Evolutionary conservation across 2,113 vertebrate genomes (phyloP).

Genomic region (Scolopax mira): DNA sequence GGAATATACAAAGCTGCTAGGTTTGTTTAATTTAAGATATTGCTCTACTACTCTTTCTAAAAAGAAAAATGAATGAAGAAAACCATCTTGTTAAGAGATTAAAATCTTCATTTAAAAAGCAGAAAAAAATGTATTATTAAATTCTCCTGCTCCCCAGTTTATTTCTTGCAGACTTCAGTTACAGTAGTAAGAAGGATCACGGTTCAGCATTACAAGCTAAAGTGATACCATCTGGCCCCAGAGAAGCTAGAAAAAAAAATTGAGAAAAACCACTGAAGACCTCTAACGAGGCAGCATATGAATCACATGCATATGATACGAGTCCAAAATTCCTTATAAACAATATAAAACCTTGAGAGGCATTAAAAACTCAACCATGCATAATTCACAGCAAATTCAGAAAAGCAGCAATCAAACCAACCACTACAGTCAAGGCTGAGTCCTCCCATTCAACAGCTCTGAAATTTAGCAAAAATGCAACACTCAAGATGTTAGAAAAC

Average conservation of each 20-base stretch:
- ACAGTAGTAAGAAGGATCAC: neutral
- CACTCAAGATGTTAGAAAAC: neutral
- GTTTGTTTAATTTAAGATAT: neutral
- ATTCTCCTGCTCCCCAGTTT: neutral
- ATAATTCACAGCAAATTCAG: neutral
- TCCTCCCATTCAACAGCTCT: neutral
- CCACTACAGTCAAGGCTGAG: neutral
- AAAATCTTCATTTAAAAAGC: neutral
- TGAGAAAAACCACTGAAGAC: neutral
- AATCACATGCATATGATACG: rapidly evolving
- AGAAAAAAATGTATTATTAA: neutral
- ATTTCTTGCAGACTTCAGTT: neutral
- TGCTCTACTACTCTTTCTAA: neutral
- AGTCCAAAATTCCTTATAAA: neutral
- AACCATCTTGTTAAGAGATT: neutral
- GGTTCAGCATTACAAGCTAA: neutral
- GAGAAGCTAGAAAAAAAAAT: neutral
- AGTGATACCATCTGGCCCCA: neutral
- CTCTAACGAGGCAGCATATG: neutral
- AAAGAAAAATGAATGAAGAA: neutral
- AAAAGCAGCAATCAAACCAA: neutral
- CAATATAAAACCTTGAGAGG: neutral
- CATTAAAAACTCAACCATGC: neutral
- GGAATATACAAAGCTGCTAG: neutral
- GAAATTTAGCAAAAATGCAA: neutral